Percentiles rank a stretch among this genome's conserved stretches.
Evolutionary conservation across 1,140 invertebrate species (phyloP).

Genomic region (Araneus ventricosus): DNA sequence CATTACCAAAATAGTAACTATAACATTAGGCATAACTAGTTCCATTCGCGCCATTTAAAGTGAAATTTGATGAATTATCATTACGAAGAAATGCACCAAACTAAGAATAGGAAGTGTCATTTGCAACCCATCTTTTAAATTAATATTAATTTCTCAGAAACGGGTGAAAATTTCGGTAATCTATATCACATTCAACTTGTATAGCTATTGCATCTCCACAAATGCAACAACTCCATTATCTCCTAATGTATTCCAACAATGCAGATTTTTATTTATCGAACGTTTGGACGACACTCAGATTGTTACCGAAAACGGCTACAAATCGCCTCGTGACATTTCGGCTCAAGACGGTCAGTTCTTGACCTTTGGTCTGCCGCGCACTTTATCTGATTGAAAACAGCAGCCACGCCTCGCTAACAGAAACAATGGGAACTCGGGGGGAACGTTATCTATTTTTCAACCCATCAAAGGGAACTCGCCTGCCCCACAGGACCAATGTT

Average conservation of each 20-base stretch:
- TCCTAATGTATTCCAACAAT: not conserved
- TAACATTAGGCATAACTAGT: too few relatives aligned
- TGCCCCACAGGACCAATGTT: not conserved
- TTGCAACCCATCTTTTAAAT: too few relatives aligned
- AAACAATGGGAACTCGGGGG: not conserved
- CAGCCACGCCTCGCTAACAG: not conserved
- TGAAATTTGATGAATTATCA: too few relatives aligned
- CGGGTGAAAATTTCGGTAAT: too few relatives aligned
- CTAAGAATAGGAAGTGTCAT: too few relatives aligned
- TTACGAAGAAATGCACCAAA: too few relatives aligned
- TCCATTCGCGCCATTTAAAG: too few relatives aligned
- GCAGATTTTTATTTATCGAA: not conserved
- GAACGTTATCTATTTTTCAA: not conserved
- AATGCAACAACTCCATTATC: not conserved
- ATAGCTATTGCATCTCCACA: not conserved
- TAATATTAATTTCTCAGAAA: too few relatives aligned
- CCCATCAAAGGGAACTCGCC: not conserved
- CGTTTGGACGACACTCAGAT: not conserved
- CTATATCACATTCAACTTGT: too few relatives aligned
- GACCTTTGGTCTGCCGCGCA: not conserved
- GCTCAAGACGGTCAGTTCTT: not conserved
- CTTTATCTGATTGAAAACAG: not conserved
- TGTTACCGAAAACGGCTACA: not conserved
- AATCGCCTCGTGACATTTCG: not conserved
- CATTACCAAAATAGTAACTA: too few relatives aligned